phyloP scores from a whole-genome alignment of 2,888 invertebrate genomes.

The Prostheceraeus crozeri region DNA sequence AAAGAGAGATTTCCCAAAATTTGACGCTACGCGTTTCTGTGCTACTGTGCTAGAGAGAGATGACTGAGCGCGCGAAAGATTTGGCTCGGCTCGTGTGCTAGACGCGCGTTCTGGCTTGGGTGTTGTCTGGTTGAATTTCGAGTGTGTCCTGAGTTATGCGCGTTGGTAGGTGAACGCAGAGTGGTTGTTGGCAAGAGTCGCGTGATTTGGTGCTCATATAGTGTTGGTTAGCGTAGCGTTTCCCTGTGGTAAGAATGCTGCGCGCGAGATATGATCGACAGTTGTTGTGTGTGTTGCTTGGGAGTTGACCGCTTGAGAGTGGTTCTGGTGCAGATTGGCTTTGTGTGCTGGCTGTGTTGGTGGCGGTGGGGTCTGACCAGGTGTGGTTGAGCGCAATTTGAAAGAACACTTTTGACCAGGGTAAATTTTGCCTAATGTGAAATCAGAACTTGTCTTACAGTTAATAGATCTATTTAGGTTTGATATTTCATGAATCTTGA shows the following conservation, averaged over 20 bases:
- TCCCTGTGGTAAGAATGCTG: too few species aligned
- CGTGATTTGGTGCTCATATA: too few species aligned
- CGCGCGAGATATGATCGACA: slow-evolving; percentile 19
- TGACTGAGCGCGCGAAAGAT: neutral
- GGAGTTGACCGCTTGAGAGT: neutral
- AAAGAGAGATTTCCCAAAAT: slow-evolving; percentile 15
- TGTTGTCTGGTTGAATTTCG: too few species aligned
- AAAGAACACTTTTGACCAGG: slow-evolving; percentile 18
- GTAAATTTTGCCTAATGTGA: neutral
- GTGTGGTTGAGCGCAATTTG: slow-evolving; percentile 44
- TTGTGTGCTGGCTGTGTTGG: slow-evolving; percentile 65
- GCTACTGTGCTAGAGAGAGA: neutral
- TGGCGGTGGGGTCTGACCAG: slow-evolving; percentile 62
- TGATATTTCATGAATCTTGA: neutral
- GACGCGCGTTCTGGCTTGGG: too few species aligned
- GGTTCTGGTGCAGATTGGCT: slow-evolving; percentile 60
- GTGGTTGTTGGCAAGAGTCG: too few species aligned
- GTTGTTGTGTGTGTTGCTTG: neutral
- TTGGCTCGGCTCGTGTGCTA: too few species aligned
- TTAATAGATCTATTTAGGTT: slow-evolving; percentile 2
- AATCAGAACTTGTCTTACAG: neutral
- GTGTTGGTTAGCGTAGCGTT: too few species aligned
- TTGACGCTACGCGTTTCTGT: slow-evolving; percentile 58
- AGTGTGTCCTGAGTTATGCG: too few species aligned
- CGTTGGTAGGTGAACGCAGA: too few species aligned